Conservation (phyloP, 1,140 invertebrate genomes). For the Drosophila truncata region DNA sequence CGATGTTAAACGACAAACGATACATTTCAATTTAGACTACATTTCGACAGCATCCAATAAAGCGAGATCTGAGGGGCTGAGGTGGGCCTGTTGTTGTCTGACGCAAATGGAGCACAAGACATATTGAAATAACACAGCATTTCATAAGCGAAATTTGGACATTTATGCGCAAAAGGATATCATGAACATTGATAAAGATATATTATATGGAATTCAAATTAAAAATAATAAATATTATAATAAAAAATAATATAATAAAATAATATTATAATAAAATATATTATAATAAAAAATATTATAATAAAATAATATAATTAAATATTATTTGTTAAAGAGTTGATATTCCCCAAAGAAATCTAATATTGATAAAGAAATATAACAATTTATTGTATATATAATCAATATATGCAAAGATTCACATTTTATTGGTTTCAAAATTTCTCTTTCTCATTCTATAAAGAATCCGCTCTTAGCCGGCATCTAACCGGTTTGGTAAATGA, state of each 20-base stretch:
- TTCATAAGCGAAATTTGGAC: conserved; percentile 8
- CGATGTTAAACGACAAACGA: conserved; percentile 56
- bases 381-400: no score
- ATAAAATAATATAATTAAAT: no score
- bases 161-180: conserved; percentile 3
- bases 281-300: no score
- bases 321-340: no score
- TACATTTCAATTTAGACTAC: conserved; percentile 70
- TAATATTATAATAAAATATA: no score
- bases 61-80: conserved; percentile 15
- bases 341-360: no score
- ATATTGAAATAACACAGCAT: conserved; percentile 36
- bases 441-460: neutral
- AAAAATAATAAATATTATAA: no score
- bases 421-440: no score
- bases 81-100: conserved; percentile 38
- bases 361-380: no score
- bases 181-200: neutral
- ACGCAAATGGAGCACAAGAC: conserved; percentile 53
- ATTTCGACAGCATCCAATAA: conserved; percentile 71
- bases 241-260: no score
- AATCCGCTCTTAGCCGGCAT: neutral
- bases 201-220: no score
- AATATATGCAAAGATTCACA: no score
- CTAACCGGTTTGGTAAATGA: conserved; percentile 3